Evolutionary conservation across 2,888 invertebrate genomes (phyloP).

Genomic region (Cantharis rufa): DNA sequence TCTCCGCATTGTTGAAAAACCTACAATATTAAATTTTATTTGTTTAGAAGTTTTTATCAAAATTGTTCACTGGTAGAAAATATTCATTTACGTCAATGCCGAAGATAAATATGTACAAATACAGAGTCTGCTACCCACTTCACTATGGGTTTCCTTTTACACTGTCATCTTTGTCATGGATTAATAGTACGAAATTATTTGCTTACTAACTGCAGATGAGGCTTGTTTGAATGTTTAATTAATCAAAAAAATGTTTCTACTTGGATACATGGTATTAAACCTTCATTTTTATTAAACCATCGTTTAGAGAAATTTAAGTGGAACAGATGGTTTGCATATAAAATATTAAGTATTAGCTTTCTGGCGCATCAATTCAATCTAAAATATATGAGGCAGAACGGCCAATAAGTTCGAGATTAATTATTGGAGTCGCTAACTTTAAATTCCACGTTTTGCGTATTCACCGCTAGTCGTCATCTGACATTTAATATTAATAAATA

Average conservation of each 20-base stretch:
- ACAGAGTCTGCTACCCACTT: too few relatives aligned
- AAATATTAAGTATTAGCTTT: not conserved
- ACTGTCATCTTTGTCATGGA: too few relatives aligned
- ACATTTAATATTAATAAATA: not conserved
- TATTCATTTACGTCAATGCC: too few relatives aligned
- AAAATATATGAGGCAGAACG: not conserved
- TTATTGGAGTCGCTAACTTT: not conserved
- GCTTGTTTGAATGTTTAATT: not conserved
- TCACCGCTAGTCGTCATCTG: not conserved
- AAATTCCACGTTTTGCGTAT: not conserved
- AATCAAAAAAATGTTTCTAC: not conserved
- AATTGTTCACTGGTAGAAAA: too few relatives aligned
- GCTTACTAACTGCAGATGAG: not conserved
- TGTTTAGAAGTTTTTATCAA: too few relatives aligned
- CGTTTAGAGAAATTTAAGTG: not conserved
- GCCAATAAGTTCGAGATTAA: not conserved
- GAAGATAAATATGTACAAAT: too few relatives aligned
- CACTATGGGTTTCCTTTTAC: too few relatives aligned
- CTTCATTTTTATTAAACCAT: not conserved
- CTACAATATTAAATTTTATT: not conserved
- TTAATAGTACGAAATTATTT: not conserved
- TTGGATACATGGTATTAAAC: not conserved
- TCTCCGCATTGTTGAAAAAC: not conserved
- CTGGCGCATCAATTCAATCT: not conserved
- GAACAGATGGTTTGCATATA: not conserved